Base-by-base conservation (phyloP, 2,113 vertebrate genomes). In the Chionis minor region DNA sequence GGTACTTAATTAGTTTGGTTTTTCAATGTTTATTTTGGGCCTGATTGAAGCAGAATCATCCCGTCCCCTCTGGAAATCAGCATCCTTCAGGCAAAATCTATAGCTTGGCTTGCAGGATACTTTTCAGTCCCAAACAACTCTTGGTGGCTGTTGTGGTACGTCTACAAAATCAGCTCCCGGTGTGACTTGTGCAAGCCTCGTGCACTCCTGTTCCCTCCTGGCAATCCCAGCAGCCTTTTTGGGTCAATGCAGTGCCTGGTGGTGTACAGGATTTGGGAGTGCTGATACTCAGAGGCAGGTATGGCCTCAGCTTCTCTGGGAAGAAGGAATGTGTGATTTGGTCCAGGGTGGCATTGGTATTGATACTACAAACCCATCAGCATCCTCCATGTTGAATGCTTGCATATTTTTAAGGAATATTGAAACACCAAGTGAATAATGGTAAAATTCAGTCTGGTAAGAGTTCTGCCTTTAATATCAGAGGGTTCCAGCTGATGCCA, bases 271-370 rank as follows among this genome's bases (percentile, higher is more conserved):
- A 56, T 49, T 90, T 58, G 52, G 6, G 22, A 87, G 22, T 49
- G 42, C 55, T 67, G 69, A 6, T 38, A 15, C 21, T 2, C 1
- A 2, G 20, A n/a, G 47, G 18, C 55, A 75, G n/a, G 10, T 20
- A 14, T 32, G 77, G 42, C 33, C 55, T 62, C 2, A 3, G 45
- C 38, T 47, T 74, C 5, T 51, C 22, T 44, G 23, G 22, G 47
- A 45, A 49, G 58, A 79, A 70, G 33, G n/a, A 73, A 27, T 0
- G 0, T 2, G 9, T 24, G 19, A 2, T 66, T 45, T 78, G 28
- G 26, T 85, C 49, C 24, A 47, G 52, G 62, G 18, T 1, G 5
- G 59, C 14, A 8, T 8, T 40, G 12, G 19, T 90, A 20, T 22
- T 42, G 49, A 77, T 88, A 54, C 80, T 70, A 9, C 40, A 49